These are phyloP conservation scores for Caenorhabditis wallacei DNA, from an alignment of 2,888 invertebrate genomes.

Conservation along the genomic window DNA sequence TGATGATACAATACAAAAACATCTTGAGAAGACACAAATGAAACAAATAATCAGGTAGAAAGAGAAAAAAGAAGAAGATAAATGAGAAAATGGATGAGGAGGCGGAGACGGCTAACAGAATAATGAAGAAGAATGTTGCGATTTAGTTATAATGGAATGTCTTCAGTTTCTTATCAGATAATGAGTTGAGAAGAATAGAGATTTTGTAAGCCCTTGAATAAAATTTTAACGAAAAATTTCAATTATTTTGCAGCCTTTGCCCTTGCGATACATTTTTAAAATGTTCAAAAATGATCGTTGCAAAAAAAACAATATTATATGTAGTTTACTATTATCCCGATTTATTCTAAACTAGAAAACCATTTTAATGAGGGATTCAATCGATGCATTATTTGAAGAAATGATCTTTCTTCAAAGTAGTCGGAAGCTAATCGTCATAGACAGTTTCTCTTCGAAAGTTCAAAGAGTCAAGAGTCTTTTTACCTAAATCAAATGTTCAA, in stretches of 20 bases:
- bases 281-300: no score
- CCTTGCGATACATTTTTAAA: no score
- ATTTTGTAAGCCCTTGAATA: no score
- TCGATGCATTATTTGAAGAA: not conserved
- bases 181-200: not conserved
- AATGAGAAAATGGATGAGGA: not conserved
- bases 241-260: no score
- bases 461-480: slow-evolving; percentile 5
- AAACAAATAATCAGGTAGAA: slow-evolving; percentile 22
- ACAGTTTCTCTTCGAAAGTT: not conserved
- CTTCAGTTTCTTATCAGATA: no score
- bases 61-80: not conserved
- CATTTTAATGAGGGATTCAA: not conserved
- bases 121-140: not conserved
- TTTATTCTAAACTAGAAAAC: no score
- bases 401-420: not conserved
- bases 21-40: slow-evolving; percentile 26
- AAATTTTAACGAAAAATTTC: no score
- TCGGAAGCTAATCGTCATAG: not conserved
- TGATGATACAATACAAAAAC: slow-evolving; percentile 23
- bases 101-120: slow-evolving; percentile 14
- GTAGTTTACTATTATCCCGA: no score
- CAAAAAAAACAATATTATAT: no score
- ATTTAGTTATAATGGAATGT: not conserved
- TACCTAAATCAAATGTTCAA: slow-evolving; percentile 15